Evolutionary conservation across 2,888 invertebrate species (phyloP).

Genomic region (Drosophila pullipes): DNA sequence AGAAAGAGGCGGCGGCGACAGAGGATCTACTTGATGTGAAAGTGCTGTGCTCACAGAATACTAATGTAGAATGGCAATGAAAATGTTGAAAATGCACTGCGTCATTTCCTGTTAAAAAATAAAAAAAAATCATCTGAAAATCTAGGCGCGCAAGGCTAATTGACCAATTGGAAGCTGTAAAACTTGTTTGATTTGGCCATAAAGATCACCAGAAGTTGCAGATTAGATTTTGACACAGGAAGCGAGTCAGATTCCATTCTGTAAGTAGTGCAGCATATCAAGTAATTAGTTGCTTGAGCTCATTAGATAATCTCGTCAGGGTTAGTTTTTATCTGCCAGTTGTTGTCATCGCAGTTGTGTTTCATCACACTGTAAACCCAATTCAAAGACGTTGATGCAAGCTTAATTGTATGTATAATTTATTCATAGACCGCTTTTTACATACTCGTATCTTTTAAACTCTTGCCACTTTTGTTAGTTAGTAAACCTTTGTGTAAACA

Average conservation of each 20-base stretch:
- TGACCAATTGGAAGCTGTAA: slow-evolving; percentile 14
- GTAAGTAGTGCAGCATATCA: neutral
- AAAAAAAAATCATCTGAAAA: slow-evolving; percentile 7
- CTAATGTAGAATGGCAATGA: slow-evolving; percentile 51
- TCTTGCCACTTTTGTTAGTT: slow-evolving; percentile 24
- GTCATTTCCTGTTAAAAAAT: slow-evolving; percentile 62
- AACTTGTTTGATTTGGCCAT: slow-evolving; percentile 11
- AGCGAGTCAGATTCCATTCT: neutral
- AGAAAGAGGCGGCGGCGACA: slow-evolving; percentile 9
- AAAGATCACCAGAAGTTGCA: neutral
- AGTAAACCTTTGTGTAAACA: slow-evolving; percentile 61
- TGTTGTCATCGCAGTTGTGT: neutral
- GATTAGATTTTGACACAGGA: neutral
- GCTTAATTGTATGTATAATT: slow-evolving; percentile 64
- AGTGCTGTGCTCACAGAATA: slow-evolving; percentile 63
- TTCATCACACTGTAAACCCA: neutral
- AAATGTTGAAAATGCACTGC: slow-evolving; percentile 40
- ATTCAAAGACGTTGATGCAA: slow-evolving; percentile 36
- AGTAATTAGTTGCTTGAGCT: slow-evolving; percentile 1
- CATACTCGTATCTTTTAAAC: slow-evolving; percentile 33
- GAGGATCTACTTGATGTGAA: slow-evolving; percentile 63
- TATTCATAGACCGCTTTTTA: slow-evolving; percentile 50
- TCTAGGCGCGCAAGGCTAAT: slow-evolving; percentile 8
- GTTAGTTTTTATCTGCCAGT: slow-evolving; percentile 6
- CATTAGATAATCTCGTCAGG: slow-evolving; percentile 11